Base-by-base conservation (phyloP, 2,888 invertebrate genomes). In the Euclidia mi region DNA sequence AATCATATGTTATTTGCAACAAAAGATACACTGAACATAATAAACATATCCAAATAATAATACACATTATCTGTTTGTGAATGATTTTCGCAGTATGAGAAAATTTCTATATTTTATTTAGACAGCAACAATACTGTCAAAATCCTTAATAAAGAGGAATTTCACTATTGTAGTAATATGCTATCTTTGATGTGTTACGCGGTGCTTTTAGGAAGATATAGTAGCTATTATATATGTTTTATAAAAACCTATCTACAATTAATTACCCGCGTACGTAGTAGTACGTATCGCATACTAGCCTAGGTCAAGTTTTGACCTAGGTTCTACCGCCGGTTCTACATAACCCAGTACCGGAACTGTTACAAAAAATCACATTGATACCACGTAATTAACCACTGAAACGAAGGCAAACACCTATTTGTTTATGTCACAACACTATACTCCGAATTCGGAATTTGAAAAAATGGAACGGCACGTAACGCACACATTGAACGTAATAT, bases 291-390 rank as follows among this genome's bases (percentile, higher is more conserved):
- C 20, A 7, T 28, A 11, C 15, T 37, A 9, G 11, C 73, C 66
- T 72, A 72, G 72, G 73, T 72, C 73, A 70, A 47, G 9, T 28
- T 32, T 45, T 70, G 72, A 73, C 73, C 73, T 70, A 72, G 64
- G 59, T 11, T 46, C 34, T 43, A 52, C 41, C 9, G 49, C 46
- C 66, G 72, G 72, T 25, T 25, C 20, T 25, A 25, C 20, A 25
- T 1, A 25, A 25, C 20, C 20, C 6, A 7, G 20, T 72, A 61
- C 35, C 58, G 73, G 73, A 68, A 61, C 44, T 10, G 17, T 10
- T 37, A 59, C 49, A 48, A 68, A 65, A 73, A 71, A 65, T 64
- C 73, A 64, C 65, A 73, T 73, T 68, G 74, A 65, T 68, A 65
- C 57, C 53, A 53, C 48, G 37, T 59, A 50, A 69, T 56, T 40